Base-by-base conservation (phyloP, 35 echinoderm and acorn worm species). In the Strongylocentrotus purpuratus region DNA sequence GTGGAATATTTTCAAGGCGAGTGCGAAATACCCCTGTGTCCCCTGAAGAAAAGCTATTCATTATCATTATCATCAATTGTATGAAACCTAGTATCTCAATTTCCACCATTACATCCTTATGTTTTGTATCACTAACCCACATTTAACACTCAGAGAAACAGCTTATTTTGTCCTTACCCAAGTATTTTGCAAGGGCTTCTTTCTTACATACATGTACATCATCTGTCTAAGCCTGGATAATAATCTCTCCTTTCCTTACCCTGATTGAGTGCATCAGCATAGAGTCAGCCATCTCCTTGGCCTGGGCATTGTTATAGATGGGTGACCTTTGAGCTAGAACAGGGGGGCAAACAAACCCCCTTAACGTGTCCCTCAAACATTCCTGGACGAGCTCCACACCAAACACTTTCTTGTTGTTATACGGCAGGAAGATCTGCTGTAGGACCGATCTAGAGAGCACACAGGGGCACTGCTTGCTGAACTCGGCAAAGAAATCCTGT, bases 401-500 rank as follows among this genome's bases (percentile, higher is more conserved):
- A 96, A 96, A 99, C 1, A 99, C 92, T 87, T 97, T 97, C 94
- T 97, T 97, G 94, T 96, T 97, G 93, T 97, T 97, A 20, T 95
- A 95, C 28, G 98, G 98, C 18, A 96, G 93, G 61, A 99, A 97
- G 59, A 97, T 96, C 50, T 96, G 93, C 60, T 99, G 98, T 20
- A 99, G 94, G 5, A 99, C 94, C 7, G 98, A 97, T 5, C 98
- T 50, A 33, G 98, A 99, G 22, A 97, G 95, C 11, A 97, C 95
- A 61, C 98, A 99, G 17, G 98, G 96, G 94, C 98, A 97, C 46
- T 97, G 95, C 31, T 96, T 97, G 95, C 98, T 99, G 88, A 99
- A 97, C 32, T 97, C 96, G 32, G 93, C 95, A 85, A 97, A 95
- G 94, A 97, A 97, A 96, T 99, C 98, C 98, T 99, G 87, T 45